Base-by-base conservation (phyloP, 2,888 invertebrate species). In the Empis livida region DNA sequence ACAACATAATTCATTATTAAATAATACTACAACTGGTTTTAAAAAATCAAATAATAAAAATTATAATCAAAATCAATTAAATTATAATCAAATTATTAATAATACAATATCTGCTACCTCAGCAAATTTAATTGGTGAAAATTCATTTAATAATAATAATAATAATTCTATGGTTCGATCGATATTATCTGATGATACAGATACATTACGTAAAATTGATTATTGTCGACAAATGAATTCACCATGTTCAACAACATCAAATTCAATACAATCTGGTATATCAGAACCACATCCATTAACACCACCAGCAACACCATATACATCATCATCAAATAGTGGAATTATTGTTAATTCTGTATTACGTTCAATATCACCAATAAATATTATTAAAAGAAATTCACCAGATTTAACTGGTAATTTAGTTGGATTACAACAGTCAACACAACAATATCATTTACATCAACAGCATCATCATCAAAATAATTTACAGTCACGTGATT, bases 251-350 rank as follows among this genome's bases (percentile, higher is more conserved):
- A 63, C 67, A 17, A 54, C 58, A 31, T 54, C 53, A 10, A 68
- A 66, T 45, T 68, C 67, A 2, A 43, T 64, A 31, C 62, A 62
- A 15, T 63, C 64, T 6, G 51, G 53, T 11, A 51, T 48, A n/a
- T 48, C 47, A 10, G 56, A 56, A n/a, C 51, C 55, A 5, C 59
- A 61, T 46, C 61, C 62, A 11, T 54, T 68, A 6, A 68, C 68
- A 32, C 68, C 68, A 1, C 70, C 68, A 31, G 63, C 67, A 10
- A 68, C 70, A 35, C 69, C 69, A 14, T 56, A 54, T 27, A 51
- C 51, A 23, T 17, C 40, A 16, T 15, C 44, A 11, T 35, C 30
- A 15, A 20, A 27, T 5, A 42, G 20, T 39, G 23, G 41, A 6
- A 39, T 32, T 16, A 47, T 53, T 42, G 47, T 47, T 45, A 41